These are phyloP conservation scores for Akabosia matsudoensis DNA, from an alignment of 1,140 invertebrate genomes.

Conservation along the genomic window DNA sequence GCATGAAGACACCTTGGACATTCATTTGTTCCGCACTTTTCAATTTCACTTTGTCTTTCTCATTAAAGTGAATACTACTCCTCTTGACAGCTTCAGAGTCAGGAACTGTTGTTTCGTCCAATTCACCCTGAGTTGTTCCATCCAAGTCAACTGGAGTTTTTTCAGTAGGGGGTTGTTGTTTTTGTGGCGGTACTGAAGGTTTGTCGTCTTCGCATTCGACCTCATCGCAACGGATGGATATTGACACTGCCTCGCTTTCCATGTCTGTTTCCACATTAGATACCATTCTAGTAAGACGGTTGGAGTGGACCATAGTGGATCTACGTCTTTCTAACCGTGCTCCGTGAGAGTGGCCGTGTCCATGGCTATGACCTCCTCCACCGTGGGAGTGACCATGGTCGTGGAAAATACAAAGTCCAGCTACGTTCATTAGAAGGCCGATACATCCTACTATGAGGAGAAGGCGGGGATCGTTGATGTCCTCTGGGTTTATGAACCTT, in stretches of 20 bases:
- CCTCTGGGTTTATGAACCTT: constrained; percentile 66
- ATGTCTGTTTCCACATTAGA: neutral
- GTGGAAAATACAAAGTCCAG: constrained; percentile 74
- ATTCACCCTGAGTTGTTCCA: no score
- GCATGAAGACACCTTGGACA: constrained; percentile 95
- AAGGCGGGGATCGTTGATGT: constrained; percentile 73
- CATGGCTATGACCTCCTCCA: constrained; percentile 48
- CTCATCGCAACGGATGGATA: no score
- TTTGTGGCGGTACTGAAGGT: no score
- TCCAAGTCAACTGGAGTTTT: no score
- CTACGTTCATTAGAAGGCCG: constrained; percentile 75
- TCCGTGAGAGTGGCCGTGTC: neutral
- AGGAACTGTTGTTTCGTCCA: no score
- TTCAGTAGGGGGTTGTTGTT: no score
- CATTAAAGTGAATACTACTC: neutral
- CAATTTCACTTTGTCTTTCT: neutral
- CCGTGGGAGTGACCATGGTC: constrained; percentile 68
- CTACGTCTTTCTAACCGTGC: constrained; percentile 49
- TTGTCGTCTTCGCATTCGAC: no score
- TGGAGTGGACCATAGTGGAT: neutral
- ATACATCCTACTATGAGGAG: constrained; percentile 72
- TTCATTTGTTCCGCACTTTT: constrained; percentile 78
- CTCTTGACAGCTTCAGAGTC: neutral
- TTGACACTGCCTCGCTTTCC: neutral
- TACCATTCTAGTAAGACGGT: constrained; percentile 1